Evolutionary conservation across 2,113 vertebrate species (phyloP), one percentile per base, ranked within the genome.

Genomic region (Melanotaenia duboulayi): DNA sequence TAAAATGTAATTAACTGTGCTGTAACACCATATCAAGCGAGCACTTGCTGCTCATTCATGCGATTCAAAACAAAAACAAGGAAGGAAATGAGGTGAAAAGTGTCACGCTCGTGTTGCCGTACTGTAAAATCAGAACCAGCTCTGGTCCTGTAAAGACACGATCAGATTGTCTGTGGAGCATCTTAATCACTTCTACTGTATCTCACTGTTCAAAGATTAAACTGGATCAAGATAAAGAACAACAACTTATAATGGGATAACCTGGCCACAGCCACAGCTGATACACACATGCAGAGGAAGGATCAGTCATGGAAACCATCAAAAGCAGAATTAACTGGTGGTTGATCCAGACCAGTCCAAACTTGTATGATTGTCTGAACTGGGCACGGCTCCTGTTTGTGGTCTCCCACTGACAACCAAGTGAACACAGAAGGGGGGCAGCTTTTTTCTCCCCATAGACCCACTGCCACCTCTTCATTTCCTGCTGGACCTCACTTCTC

Each of bases 341-440:
- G 93, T 95, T 95, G 92, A 93, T 94, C 94, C 83, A 94, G 96
- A 95, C 97, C 94, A 96, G 97, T 96, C 91, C 90, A 91, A 97
- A 98, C 97, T 96, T 98, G 97, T 85, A 95, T 64, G 87, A 92
- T 94, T 95, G 95, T 95, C 94, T 93, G 95, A 95, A 89, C 95
- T 95, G 95, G 94, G 93, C 95, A 93, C 93, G 95, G 94, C 95
- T 95, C 93, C 91, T 95, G 96, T 96, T 98, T 97, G 95, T 91
- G 94, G 95, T 96, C 94, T 96, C 95, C 92, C 91, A 91, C 93
- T 92, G 94, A 93, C 93, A 90, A 89, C 90, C 57, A 84, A 50
- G 65, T 51, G 78, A 85, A 89, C 92, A 84, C 95, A 70, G 76
- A 61, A 42, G 74, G 82, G 81, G 91, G 92, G 88, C 77, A 59